These are phyloP conservation scores for Campylorhamphus procurvoides DNA, from an alignment of 2,113 vertebrate species.

Conservation along the genomic window DNA sequence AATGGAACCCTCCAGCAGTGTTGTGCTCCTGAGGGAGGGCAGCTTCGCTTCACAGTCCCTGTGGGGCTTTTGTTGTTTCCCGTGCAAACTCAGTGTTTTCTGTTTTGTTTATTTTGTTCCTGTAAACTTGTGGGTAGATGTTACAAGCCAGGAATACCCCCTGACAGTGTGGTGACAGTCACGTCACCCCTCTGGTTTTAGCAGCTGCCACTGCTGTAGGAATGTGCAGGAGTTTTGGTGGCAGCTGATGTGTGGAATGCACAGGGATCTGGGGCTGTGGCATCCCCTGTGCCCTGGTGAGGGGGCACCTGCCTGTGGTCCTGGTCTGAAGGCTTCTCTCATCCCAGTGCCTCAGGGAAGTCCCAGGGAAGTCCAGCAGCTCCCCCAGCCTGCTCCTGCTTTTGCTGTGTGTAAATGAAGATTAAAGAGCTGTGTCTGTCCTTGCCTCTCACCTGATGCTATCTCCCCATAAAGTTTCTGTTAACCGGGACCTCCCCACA, in stretches of 20 bases:
- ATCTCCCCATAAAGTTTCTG: neutral
- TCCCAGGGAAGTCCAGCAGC: rapidly evolving
- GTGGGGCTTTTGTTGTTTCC: neutral
- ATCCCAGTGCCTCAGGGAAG: neutral
- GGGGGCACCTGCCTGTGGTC: neutral
- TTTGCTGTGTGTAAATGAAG: neutral
- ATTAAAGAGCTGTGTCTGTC: neutral
- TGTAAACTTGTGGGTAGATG: neutral
- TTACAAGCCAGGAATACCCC: rapidly evolving
- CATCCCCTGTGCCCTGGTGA: too few species aligned
- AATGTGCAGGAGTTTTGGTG: neutral
- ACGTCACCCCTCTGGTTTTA: neutral
- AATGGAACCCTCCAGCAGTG: rapidly evolving
- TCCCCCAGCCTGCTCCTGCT: rapidly evolving
- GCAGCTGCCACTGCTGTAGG: neutral
- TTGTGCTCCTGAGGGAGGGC: rapidly evolving
- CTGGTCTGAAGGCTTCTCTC: rapidly evolving
- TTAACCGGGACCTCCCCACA: neutral
- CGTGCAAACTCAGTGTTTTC: neutral
- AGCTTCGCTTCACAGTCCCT: neutral
- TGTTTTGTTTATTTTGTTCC: too few species aligned
- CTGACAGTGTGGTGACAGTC: rapidly evolving
- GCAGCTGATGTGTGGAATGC: neutral
- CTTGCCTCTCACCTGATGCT: neutral
- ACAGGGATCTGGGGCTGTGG: neutral